Conservation (phyloP, 2,888 invertebrate genomes). For the Ormyrus nitidulus region DNA sequence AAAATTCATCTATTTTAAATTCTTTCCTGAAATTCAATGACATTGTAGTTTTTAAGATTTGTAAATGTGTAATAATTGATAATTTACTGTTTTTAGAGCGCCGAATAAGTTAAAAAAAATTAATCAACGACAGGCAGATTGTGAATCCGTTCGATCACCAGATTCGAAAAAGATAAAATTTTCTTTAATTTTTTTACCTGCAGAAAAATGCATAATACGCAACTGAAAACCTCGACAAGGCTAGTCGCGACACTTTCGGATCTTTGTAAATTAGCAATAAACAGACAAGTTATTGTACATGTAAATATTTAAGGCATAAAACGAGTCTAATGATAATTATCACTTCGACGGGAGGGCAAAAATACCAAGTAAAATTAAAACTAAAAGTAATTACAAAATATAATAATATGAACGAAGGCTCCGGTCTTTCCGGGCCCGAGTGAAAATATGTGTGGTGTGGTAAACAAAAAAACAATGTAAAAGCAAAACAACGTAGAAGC, state of each 20-base stretch:
- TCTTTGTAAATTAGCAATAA: slow-evolving; percentile 72
- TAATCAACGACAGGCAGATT: no score
- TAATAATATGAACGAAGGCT: slow-evolving; percentile 37
- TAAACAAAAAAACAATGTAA: slow-evolving; percentile 34
- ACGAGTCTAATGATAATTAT: slow-evolving; percentile 44
- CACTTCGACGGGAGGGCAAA: slow-evolving; percentile 47
- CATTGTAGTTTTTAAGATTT: slow-evolving; percentile 15
- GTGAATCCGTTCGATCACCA: no score
- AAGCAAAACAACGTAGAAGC: slow-evolving; percentile 24
- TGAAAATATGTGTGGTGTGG: slow-evolving; percentile 55
- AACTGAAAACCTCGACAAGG: slow-evolving; percentile 42
- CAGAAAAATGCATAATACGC: no score
- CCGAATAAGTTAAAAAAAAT: no score
- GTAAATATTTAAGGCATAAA: slow-evolving; percentile 64
- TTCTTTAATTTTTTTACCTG: no score
- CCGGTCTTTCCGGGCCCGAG: slow-evolving; percentile 24
- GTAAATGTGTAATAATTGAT: not conserved
- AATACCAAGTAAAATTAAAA: slow-evolving; percentile 47
- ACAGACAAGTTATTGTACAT: slow-evolving; percentile 60
- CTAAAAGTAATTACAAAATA: slow-evolving; percentile 45
- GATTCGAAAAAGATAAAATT: no score
- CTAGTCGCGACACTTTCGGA: slow-evolving; percentile 37
- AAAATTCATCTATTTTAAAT: not conserved
- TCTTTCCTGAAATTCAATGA: slow-evolving; percentile 2
- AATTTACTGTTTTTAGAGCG: not conserved